Base-by-base conservation (phyloP, 2,797 vertebrate genomes). In the Anomalospiza imberbis region DNA sequence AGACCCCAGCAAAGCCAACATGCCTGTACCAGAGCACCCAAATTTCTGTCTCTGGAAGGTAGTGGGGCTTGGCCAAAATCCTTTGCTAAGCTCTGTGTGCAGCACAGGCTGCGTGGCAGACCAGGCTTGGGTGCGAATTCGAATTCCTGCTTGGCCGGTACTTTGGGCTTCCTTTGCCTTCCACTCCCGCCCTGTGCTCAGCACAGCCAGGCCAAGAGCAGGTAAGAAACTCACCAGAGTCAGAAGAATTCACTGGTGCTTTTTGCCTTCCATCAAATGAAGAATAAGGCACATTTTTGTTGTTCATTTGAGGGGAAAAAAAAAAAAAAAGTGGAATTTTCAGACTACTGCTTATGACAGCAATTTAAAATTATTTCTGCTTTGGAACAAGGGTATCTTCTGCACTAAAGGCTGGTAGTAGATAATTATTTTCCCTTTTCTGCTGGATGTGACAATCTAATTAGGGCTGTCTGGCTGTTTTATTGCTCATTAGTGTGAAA, bases 91-190 rank as follows among this genome's bases (percentile, higher is more conserved):
- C 38, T 34, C 42, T 6, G 21, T 25, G 51, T 57, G 55, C 74
- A 48, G 53, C 1, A 8, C 18, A 16, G 82, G 65, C 61, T 54
- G 47, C 0, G 0, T 42, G 36, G 32, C 55, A 67, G 47, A 14
- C 54, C 21, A n/a, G 32, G 22, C 66, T n/a, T 32, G 14, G 38
- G 20, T 0, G 0, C 0, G 6, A 72, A 48, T 51, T 73, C 55
- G 18, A 15, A 48, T 80, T 83, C 66, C 72, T 90, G 32, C 61
- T 26, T 67, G 77, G 70, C 20, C 0, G 2, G 50, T 6, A 22
- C 24, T 45, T 42, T 63, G 29, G 31, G 26, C 26, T 85, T 80
- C 51, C 53, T n/a, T 51, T 62, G 65, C 34, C 32, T 32, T 45
- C 19, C 34, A 70, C 11, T 26, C 13, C 24, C 18, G 9, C 28